Percentiles rank a stretch among this genome's conserved stretches.
Conservation (phyloP, 2,113 vertebrate species). For the Sciurus niger region DNA sequence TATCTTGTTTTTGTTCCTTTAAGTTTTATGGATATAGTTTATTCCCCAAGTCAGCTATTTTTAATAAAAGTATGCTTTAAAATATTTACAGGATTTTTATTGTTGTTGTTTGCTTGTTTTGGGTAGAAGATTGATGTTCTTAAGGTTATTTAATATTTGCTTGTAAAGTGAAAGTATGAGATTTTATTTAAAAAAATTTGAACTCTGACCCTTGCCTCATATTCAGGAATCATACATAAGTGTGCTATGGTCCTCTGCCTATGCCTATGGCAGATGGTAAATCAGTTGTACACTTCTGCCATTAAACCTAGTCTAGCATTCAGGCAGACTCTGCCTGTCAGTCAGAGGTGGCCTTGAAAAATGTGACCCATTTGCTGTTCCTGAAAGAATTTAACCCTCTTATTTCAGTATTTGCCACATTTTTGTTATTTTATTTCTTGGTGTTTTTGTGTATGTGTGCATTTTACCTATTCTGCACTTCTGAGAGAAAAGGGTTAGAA, state of each 20-base stretch:
- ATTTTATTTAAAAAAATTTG: background rate
- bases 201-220: background rate
- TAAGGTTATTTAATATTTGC: background rate
- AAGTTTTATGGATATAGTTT: background rate
- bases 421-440: background rate
- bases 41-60: background rate
- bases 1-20: background rate
- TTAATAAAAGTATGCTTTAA: conserved; percentile 10
- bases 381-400: background rate
- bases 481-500: conserved; percentile 34
- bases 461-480: conserved; percentile 21
- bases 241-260: background rate
- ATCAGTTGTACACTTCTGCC: background rate
- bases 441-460: background rate
- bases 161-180: background rate
- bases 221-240: background rate
- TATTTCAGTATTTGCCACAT: background rate
- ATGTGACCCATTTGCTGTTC: background rate
- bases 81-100: background rate
- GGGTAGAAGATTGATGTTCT: background rate
- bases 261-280: background rate
- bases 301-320: background rate
- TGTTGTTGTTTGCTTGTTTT: background rate
- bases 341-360: background rate
- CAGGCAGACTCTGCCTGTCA: background rate